These are phyloP conservation scores for Plemyria rubiginata DNA, from an alignment of 2,888 invertebrate genomes.

Conservation along the genomic window DNA sequence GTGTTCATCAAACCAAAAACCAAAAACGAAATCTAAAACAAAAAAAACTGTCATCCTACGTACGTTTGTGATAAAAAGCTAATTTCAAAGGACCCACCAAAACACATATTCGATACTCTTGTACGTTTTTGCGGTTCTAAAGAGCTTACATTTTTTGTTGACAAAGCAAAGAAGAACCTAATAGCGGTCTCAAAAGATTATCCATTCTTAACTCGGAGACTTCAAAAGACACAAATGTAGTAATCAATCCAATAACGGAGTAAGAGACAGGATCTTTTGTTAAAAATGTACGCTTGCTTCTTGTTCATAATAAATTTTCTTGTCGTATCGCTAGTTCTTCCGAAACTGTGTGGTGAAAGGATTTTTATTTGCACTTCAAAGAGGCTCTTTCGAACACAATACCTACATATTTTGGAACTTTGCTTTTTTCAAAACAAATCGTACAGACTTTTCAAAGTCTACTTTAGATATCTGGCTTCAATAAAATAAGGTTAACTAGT, in stretches of 20 bases:
- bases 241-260: constrained; percentile 36
- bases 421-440: too few species aligned
- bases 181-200: constrained; percentile 31
- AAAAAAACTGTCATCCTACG: neutral
- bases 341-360: too few species aligned
- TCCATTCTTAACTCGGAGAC: constrained; percentile 29
- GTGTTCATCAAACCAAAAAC: too few species aligned
- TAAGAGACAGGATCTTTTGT: constrained; percentile 14
- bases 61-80: constrained; percentile 11
- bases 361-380: too few species aligned
- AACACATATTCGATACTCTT: constrained; percentile 7
- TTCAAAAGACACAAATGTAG: constrained; percentile 35
- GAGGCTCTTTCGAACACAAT: too few species aligned
- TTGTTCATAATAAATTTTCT: too few species aligned
- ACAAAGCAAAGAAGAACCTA: constrained; percentile 37
- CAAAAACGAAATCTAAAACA: too few species aligned
- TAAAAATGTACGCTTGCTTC: neutral
- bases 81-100: constrained; percentile 8
- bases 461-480: too few species aligned
- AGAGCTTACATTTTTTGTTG: constrained; percentile 32
- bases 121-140: constrained; percentile 24
- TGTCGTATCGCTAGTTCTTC: too few species aligned
- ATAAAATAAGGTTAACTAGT: too few species aligned
- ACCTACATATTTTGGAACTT: too few species aligned
- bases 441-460: too few species aligned